phyloP scores from a whole-genome alignment of 2,113 vertebrate species.

The Athene cunicularia region DNA sequence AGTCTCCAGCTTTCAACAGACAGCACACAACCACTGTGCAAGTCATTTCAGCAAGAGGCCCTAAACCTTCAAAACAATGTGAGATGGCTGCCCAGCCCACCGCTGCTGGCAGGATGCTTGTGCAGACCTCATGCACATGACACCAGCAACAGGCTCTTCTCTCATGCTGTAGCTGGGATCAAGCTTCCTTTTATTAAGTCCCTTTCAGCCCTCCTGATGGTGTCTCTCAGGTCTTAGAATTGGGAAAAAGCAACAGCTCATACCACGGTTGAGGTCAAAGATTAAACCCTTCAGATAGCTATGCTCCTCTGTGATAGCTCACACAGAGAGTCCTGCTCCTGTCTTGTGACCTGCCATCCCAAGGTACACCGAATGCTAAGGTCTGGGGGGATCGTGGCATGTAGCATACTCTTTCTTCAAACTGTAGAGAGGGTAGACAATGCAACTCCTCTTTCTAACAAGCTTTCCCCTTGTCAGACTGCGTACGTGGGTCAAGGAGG shows the following conservation, averaged over 20 bases:
- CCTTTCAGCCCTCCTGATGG: neutral
- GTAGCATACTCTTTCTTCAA: neutral
- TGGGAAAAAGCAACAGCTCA: neutral
- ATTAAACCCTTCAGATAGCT: neutral
- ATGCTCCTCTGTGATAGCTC: neutral
- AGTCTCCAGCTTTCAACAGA: neutral
- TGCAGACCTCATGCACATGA: rapidly evolving
- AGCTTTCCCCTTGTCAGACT: neutral
- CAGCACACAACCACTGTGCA: neutral
- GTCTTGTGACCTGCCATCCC: neutral
- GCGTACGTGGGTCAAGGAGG: rapidly evolving
- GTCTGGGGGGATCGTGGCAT: neutral
- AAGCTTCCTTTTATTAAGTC: neutral
- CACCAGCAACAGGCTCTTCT: neutral
- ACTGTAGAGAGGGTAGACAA: neutral
- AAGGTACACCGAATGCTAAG: neutral
- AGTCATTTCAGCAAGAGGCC: neutral
- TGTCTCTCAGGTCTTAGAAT: neutral
- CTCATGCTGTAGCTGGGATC: neutral
- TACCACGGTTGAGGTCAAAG: neutral
- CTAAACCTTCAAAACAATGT: neutral
- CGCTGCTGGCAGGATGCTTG: neutral
- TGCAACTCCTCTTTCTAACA: neutral
- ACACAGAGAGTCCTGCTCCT: neutral
- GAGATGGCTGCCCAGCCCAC: rapidly evolving